Evolutionary conservation across 2,113 vertebrate species (phyloP), one percentile per base, ranked within the genome.

Genomic region (Craseonycteris thonglongyai): DNA sequence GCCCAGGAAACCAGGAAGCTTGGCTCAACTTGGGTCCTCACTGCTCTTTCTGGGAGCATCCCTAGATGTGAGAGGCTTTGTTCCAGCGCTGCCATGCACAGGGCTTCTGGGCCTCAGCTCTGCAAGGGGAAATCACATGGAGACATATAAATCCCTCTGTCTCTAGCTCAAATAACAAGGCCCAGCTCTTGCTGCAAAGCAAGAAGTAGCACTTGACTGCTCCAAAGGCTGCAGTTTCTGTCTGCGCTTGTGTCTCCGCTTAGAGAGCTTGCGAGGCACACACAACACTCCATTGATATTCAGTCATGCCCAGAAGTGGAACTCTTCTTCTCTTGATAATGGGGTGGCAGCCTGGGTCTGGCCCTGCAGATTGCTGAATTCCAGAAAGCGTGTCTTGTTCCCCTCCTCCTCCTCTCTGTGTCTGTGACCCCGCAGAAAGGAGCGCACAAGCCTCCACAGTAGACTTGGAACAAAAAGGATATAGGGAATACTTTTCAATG

Each of bases 111-210:
- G n/a, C 45, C 69, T 96, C 49, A 42, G 74, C 45, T 2, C 30
- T n/a, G 45, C 88, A 90, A 91, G 74, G 72, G 80, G 92, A 94
- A 95, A 91, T 95, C 82, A 91, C 89, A 93, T 59, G 38, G 82
- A 94, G 91, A 91, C 82, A 47, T 95, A 93, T 85, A 97, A 97
- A 97, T 95, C 90, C 92, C 71, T 94, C 75, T 92, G 81, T 91
- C 88, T 95, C 81, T 95, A 93, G 86, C 95, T 97, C 74, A 93
- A 85, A 81, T 96, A 95, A 95, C 68, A 89, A 96, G 82, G 80
- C 91, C 21, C 76, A 47, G 74, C 68, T 96, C 92, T 94, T 76
- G 69, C 63, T 94, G 78, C 59, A 96, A 95, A 93, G 93, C 89
- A 63, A 96, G 82, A 86, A 91, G 86, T 86, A 54, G 86, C 51